A percentile compares a stretch with the other conserved stretches of the same genome.
These are phyloP conservation scores for Nannoperca australis DNA, from an alignment of 2,797 vertebrate genomes.

Conservation along the genomic window DNA sequence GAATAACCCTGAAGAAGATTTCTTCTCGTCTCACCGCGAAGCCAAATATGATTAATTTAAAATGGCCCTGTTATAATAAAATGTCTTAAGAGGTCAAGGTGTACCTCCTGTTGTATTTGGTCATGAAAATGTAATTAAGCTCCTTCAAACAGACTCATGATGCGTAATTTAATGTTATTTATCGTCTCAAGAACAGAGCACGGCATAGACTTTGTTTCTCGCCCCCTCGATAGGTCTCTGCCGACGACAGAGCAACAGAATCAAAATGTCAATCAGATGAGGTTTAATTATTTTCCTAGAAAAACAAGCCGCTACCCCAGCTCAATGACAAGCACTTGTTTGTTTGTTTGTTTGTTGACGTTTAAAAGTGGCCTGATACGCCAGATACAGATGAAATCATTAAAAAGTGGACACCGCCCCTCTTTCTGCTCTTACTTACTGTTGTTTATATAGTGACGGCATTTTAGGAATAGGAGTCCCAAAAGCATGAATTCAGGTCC, in stretches of 20 bases:
- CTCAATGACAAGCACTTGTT: neutral
- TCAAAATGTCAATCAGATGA: constrained; percentile 40
- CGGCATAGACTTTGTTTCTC: neutral
- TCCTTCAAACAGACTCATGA: constrained; percentile 2
- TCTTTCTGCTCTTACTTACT: too few relatives aligned
- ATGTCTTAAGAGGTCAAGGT: constrained; percentile 1
- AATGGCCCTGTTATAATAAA: constrained; percentile 6
- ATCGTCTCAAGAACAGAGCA: neutral
- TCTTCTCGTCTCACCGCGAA: neutral
- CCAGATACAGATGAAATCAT: neutral
- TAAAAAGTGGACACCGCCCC: neutral
- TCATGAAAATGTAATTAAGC: constrained; percentile 26
- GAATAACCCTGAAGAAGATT: neutral
- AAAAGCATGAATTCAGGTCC: neutral
- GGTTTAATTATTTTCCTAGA: constrained; percentile 11
- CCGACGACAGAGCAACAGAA: constrained; percentile 14
- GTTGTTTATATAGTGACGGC: neutral
- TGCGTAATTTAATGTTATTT: constrained; percentile 22
- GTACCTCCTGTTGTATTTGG: neutral
- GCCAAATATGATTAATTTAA: constrained; percentile 10
- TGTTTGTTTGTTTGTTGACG: constrained; percentile 5
- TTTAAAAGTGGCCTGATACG: constrained; percentile 1
- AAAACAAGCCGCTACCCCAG: neutral
- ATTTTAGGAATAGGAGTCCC: neutral
- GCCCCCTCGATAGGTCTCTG: constrained; percentile 10